These are phyloP conservation scores for Hypotaenidia philippensis DNA, from an alignment of 2,797 vertebrate genomes.

Conservation along the genomic window DNA sequence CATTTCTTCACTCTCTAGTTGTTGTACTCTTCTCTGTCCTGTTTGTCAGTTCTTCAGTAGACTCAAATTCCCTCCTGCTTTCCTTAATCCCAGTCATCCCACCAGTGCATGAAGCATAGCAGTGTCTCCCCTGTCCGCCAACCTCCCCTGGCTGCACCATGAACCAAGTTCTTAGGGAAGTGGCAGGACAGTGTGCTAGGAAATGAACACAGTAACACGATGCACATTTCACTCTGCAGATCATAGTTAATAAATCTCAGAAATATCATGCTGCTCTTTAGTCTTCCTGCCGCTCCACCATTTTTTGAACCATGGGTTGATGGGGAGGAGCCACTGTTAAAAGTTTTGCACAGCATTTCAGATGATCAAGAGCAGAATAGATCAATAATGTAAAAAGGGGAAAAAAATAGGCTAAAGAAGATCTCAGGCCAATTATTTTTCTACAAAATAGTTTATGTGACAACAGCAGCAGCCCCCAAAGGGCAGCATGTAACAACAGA, in stretches of 20 bases:
- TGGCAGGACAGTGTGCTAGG: not conserved
- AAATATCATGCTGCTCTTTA: not conserved
- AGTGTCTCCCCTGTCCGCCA: not conserved
- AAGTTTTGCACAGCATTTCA: constrained; percentile 43
- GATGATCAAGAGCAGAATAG: constrained; percentile 63
- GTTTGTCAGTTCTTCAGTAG: not conserved
- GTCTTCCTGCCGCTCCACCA: not conserved
- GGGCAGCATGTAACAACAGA: constrained; percentile 83
- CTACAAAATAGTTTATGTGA: constrained; percentile 83
- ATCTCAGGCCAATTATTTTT: constrained; percentile 85
- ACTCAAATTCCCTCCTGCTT: not conserved
- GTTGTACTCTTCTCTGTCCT: not conserved
- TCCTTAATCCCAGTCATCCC: not conserved
- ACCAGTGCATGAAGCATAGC: not conserved
- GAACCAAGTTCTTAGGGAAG: not conserved
- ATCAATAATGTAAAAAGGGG: constrained; percentile 62
- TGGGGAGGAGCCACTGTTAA: not conserved
- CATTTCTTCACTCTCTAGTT: constrained; percentile 6
- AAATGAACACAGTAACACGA: not conserved
- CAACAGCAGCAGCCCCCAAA: constrained; percentile 82
- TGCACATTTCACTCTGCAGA: not conserved
- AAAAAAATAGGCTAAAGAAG: constrained; percentile 48
- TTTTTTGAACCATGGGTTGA: not conserved
- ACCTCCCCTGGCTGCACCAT: not conserved
- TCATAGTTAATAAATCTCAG: not conserved